Base-by-base conservation (phyloP, 2,888 invertebrate species). In the Horisme vitalbata region DNA sequence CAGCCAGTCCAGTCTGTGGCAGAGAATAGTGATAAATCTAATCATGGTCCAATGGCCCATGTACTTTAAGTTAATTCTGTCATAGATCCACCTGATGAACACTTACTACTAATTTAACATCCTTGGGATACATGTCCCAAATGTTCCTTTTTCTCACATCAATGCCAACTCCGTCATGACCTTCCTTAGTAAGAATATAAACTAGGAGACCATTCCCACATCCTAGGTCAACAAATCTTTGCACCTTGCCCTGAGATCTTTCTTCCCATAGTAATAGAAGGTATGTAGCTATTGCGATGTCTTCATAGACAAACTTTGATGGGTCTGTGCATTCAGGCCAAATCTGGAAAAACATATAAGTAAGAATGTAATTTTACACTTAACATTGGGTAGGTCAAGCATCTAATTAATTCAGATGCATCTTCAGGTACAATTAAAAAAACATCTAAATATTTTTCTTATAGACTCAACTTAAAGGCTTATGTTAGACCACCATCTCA, bases 141-240 rank as follows among this genome's bases (percentile, higher is more conserved):
- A 98, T 95, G 73, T 95, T 94, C 57, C 99, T 91, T 64, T 91
- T 92, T 44, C 97, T 90, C 0, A 98, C 90, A 91, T 98, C 98
- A 58, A 97, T 91, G 1, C 98, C 98, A 52, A 93, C 82, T 8
- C 97, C 97, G 5, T 79, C 71, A 80, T 93, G 93, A n/a, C 97
- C 97, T 87, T 98, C 97, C 61, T 92, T 91, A 31, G 92, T 91
- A 8, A 99, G 89, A 57, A 99, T 93, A 75, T 96, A 94, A 1
- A 97, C 97, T 5, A 99, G 84, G 14, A 99, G 90, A 8, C 99
- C 99, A 91, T 99, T 99, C 0, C 99, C 99, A 91, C 99, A 99
- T 0, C 99, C 99, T 39, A 99, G 90, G 82, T 99, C 99, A 0
- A 98, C 93, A 91, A 99, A 99, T 2, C 91, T 91, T 65, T 92